Evolutionary conservation across 2,797 vertebrate genomes (phyloP).

Genomic region (Cossypha dichroa): DNA sequence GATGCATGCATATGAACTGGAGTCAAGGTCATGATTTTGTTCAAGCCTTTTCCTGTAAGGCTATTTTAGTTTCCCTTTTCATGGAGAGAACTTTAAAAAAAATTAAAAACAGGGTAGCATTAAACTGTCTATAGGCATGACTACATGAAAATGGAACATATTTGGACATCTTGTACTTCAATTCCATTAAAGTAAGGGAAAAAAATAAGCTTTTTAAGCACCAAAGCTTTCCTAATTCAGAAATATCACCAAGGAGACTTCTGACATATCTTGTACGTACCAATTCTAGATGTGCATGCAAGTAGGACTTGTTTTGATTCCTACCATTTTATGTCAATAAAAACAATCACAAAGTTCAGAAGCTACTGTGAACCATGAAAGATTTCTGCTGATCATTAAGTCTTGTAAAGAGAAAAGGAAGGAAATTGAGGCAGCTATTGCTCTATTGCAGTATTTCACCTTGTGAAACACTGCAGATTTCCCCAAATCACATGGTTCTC

Average conservation of each 20-base stretch:
- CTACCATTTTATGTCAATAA: not conserved
- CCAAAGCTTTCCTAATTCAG: not conserved
- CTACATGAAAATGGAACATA: not conserved
- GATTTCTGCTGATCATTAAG: not conserved
- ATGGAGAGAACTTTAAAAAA: not conserved
- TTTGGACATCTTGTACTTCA: fast-evolving
- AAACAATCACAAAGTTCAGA: not conserved
- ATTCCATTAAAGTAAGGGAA: not conserved
- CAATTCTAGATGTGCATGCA: not conserved
- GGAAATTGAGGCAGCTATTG: not conserved
- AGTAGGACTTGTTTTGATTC: not conserved
- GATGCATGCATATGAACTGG: fast-evolving
- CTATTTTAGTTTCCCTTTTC: not conserved
- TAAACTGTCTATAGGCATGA: not conserved
- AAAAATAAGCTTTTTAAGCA: not conserved
- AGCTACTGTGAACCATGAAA: not conserved
- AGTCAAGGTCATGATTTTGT: not conserved
- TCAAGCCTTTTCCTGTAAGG: not conserved
- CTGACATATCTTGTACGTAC: not conserved
- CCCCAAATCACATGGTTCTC: not conserved
- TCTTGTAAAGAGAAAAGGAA: not conserved
- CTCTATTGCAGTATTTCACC: not conserved
- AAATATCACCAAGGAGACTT: not conserved
- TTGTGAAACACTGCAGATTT: not conserved
- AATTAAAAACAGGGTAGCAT: not conserved